phyloP scores from a whole-genome alignment of 2,888 invertebrate genomes.

The Dicycla oo region DNA sequence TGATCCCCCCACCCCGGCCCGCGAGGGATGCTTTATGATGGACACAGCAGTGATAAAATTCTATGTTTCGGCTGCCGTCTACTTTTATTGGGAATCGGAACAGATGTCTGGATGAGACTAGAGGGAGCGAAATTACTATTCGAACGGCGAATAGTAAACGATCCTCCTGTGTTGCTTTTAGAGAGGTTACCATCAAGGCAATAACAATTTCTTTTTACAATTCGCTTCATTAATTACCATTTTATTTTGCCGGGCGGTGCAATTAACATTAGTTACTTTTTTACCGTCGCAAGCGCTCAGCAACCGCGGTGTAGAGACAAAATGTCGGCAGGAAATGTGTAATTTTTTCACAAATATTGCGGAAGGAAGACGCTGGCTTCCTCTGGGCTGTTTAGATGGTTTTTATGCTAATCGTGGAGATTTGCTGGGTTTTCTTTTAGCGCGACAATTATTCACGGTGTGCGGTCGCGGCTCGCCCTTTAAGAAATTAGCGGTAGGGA shows the following conservation, averaged over 20 bases:
- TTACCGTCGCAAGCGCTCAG: conserved; percentile 75
- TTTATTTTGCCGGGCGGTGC: conserved; percentile 82
- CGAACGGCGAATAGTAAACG: conserved; percentile 52
- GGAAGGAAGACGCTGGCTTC: conserved; percentile 88
- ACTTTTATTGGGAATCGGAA: conserved; percentile 85
- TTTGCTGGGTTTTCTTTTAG: conserved; percentile 87
- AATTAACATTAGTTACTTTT: conserved; percentile 87
- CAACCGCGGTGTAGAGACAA: conserved; percentile 80
- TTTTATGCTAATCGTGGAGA: conserved; percentile 89
- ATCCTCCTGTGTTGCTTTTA: conserved; percentile 65
- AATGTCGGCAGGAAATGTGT: conserved; percentile 87
- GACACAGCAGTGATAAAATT: conserved; percentile 87
- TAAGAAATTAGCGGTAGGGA: conserved; percentile 80
- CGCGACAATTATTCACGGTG: conserved; percentile 86
- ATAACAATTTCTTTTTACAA: conserved; percentile 81
- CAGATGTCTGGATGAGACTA: conserved; percentile 79
- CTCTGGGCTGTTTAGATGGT: conserved; percentile 87
- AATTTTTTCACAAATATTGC: conserved; percentile 89
- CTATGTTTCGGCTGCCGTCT: conserved; percentile 84
- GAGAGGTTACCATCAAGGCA: conserved; percentile 68
- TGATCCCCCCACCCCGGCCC: conserved; percentile 71
- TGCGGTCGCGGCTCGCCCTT: conserved; percentile 75
- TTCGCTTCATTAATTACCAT: conserved; percentile 84
- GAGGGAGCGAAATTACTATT: conserved; percentile 66
- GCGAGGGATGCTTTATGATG: conserved; percentile 86